Conservation (phyloP, 2,113 vertebrate genomes). For the Tenebrosternarchus preto region DNA sequence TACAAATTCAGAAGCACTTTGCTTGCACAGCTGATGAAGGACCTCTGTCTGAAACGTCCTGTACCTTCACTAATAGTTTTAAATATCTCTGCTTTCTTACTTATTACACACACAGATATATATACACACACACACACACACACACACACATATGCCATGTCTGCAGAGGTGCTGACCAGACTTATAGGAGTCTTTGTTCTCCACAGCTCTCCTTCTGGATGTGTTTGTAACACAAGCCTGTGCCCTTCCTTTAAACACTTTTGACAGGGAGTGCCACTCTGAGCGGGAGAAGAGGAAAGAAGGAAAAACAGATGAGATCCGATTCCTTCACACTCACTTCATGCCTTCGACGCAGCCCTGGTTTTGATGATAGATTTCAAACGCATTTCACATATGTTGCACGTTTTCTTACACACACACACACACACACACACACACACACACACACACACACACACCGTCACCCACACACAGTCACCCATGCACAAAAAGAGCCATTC, state of each 20-base stretch:
- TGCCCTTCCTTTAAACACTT: slow-evolving; percentile 57
- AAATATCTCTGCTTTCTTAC: too few species aligned
- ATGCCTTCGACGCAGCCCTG: slow-evolving; percentile 48
- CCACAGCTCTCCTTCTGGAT: slow-evolving; percentile 14
- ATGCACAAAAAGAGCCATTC: slow-evolving; percentile 53
- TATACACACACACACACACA: not conserved
- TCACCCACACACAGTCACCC: too few species aligned
- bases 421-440: not conserved
- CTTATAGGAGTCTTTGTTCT: slow-evolving; percentile 58
- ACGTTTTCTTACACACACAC: slow-evolving; percentile 40
- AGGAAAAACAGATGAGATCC: slow-evolving; percentile 68
- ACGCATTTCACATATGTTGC: slow-evolving; percentile 65
- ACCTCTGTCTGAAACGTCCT: too few species aligned
- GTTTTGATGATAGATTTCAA: slow-evolving; percentile 66
- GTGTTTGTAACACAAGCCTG: slow-evolving; percentile 51
- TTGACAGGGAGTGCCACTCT: slow-evolving; percentile 65
- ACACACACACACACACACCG: too few species aligned
- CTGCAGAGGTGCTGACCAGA: slow-evolving; percentile 34
- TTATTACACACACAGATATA: not conserved
- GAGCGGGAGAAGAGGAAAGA: slow-evolving; percentile 54
- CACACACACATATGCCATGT: not conserved
- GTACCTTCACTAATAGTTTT: too few species aligned
- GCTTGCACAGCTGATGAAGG: too few species aligned
- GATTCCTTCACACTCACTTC: slow-evolving; percentile 59
- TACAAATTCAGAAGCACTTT: too few species aligned